phyloP scores from a whole-genome alignment of 2,888 invertebrate species.

The Monopis laevigella region DNA sequence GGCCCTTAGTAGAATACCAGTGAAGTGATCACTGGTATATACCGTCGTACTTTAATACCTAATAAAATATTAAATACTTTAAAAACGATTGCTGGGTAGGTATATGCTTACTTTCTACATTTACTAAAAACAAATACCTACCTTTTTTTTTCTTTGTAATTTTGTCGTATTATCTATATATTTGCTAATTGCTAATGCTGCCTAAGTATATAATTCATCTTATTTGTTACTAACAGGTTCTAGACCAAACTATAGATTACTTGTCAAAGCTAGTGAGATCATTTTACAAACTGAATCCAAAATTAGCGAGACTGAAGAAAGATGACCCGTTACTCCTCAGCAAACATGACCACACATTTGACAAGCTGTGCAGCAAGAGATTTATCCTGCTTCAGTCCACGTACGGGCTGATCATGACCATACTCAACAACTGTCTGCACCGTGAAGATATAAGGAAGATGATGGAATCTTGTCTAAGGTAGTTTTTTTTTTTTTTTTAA shows the following conservation, averaged over 20 bases:
- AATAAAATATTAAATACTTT: too few species aligned
- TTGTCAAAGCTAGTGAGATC: constrained; percentile 59
- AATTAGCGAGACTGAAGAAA: constrained; percentile 51
- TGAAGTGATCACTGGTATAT: too few species aligned
- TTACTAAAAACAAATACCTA: too few species aligned
- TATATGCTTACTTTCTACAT: too few species aligned
- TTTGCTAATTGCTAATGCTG: too few species aligned
- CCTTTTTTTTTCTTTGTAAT: too few species aligned
- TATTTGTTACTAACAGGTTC: too few species aligned
- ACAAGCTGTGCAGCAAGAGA: constrained; percentile 60
- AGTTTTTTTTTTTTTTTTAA: constrained; percentile 18
- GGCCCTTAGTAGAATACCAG: too few species aligned
- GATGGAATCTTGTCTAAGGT: constrained; percentile 66
- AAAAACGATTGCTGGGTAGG: too few species aligned
- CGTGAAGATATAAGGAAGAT: constrained; percentile 68
- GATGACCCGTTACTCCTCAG: constrained; percentile 44
- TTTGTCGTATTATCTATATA: too few species aligned
- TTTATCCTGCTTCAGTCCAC: constrained; percentile 65
- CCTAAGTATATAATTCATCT: too few species aligned
- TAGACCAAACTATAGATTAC: constrained; percentile 66
- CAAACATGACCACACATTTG: constrained; percentile 62
- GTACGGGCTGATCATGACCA: constrained; percentile 60
- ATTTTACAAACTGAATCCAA: constrained; percentile 61
- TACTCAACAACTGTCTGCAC: constrained; percentile 60
- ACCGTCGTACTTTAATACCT: too few species aligned